Conservation (phyloP, 1,140 invertebrate species). For the Zaprionus ghesquierei region DNA sequence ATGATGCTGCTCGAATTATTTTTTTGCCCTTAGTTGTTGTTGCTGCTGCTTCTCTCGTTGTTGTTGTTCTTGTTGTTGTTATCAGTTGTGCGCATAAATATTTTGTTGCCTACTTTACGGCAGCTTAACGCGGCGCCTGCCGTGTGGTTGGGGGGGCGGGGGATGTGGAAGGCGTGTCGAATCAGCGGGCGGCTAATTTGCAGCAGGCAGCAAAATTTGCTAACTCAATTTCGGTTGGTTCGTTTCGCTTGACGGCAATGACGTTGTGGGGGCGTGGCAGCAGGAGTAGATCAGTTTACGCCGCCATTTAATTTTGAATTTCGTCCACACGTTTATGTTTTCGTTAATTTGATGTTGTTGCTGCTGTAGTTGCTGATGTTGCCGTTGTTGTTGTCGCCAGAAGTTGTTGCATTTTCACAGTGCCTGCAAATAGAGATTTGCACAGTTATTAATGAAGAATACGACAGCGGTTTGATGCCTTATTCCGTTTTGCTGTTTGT, state of each 20-base stretch:
- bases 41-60: conserved; percentile 14
- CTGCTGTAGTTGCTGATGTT: too few species aligned
- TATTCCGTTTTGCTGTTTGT: conserved; percentile 41
- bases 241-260: conserved; percentile 17
- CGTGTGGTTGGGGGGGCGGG: background rate
- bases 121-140: conserved; percentile 45
- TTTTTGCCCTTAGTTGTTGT: conserved; percentile 30
- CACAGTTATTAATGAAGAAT: conserved; percentile 60
- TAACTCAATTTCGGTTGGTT: conserved; percentile 69
- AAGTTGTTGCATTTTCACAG: conserved; percentile 58
- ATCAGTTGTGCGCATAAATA: conserved; percentile 78
- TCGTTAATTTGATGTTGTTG: conserved; percentile 17
- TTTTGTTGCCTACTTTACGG: conserved; percentile 71
- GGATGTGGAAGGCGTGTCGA: conserved; percentile 61
- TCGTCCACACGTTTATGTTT: conserved; percentile 13
- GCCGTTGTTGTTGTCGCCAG: conserved; percentile 5
- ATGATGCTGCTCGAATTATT: conserved; percentile 57
- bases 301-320: conserved; percentile 48
- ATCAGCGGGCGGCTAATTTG: conserved; percentile 68
- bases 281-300: conserved; percentile 38
- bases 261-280: conserved; percentile 2
- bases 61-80: conserved; percentile 40
- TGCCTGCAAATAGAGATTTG: conserved; percentile 59
- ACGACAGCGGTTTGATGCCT: background rate
- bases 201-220: conserved; percentile 57